Base-by-base conservation (phyloP, 2,888 invertebrate genomes). In the Cephus pygmeus region DNA sequence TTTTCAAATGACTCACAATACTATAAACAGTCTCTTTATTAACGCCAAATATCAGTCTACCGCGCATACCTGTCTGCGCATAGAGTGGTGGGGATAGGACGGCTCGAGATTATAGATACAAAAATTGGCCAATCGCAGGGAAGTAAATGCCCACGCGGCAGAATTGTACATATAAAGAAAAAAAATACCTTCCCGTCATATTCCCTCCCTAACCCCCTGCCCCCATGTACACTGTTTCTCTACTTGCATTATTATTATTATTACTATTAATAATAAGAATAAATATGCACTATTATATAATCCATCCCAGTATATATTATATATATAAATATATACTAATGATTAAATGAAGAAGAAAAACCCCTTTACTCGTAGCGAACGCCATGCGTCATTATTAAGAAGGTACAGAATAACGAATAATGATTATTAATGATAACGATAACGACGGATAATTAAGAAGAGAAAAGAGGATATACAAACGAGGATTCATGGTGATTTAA, bases 211-310 rank as follows among this genome's bases (percentile, higher is more conserved):
- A 73, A 75, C 77, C 71, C 78, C 12, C 12, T 12, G 9, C 12
- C 69, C 73, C 81, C 77, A 78, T 73, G 74, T 79, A 81, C 79
- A 79, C 76, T 69, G 78, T 79, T 80, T 80, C 77, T 79, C 82
- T 81, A 79, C 77, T 82, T 82, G 80, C 81, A 83, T 83, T 79
- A 83, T 83, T 77, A 80, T 78, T 76, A 77, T 77, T 78, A 78
- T 73, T 76, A 82, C 71, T 77, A 74, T 77, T 79, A 80, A 78
- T 83, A 75, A 75, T 80, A 78, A 73, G 77, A 80, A 79, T 80
- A 77, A 80, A 78, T 78, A 77, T 77, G 75, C 75, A 77, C 79
- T 76, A 71, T 85, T 83, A 82, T 83, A 77, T 83, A 83, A 83
- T 76, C 81, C 81, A 81, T 75, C 77, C 80, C 56, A 68, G 34